These are phyloP conservation scores for Suncus etruscus DNA, from an alignment of 2,113 vertebrate genomes.

Conservation along the genomic window DNA sequence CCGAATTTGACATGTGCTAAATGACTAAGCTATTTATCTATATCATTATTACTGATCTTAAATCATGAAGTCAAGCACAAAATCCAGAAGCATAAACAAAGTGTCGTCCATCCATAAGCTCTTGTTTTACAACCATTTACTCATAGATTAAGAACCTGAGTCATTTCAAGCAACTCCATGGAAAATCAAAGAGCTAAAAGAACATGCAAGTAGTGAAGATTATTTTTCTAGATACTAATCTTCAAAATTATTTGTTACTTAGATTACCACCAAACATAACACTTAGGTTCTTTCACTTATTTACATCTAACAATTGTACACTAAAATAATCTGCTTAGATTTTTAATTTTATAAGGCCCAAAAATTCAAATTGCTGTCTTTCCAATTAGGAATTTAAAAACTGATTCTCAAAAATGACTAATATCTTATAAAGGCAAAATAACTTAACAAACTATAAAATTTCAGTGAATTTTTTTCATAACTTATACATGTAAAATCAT, in stretches of 20 bases:
- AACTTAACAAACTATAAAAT: slow-evolving; percentile 12
- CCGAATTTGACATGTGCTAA: slow-evolving; percentile 10
- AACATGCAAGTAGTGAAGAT: not conserved
- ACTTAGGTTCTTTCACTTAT: slow-evolving; percentile 6
- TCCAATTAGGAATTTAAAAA: slow-evolving; percentile 38
- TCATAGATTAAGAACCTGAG: not conserved
- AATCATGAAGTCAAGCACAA: not conserved
- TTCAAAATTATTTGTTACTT: slow-evolving; percentile 37
- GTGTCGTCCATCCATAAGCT: not conserved
- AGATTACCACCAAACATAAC: not conserved
- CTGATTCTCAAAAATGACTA: slow-evolving; percentile 18
- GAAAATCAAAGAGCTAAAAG: not conserved
- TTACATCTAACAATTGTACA: not conserved
- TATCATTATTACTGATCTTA: slow-evolving; percentile 29
- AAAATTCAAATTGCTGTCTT: not conserved
- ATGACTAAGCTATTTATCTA: not conserved
- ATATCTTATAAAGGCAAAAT: slow-evolving; percentile 1
- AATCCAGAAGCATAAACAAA: not conserved
- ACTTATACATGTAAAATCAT: not conserved
- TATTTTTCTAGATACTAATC: slow-evolving; percentile 21
- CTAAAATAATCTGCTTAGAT: not conserved
- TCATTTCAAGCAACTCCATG: not conserved
- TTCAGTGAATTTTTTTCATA: not conserved
- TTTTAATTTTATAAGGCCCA: not conserved
- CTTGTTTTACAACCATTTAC: not conserved